These are phyloP conservation scores for Mastomys natalensis DNA, from an alignment of 2,113 vertebrate species.

Conservation along the genomic window DNA sequence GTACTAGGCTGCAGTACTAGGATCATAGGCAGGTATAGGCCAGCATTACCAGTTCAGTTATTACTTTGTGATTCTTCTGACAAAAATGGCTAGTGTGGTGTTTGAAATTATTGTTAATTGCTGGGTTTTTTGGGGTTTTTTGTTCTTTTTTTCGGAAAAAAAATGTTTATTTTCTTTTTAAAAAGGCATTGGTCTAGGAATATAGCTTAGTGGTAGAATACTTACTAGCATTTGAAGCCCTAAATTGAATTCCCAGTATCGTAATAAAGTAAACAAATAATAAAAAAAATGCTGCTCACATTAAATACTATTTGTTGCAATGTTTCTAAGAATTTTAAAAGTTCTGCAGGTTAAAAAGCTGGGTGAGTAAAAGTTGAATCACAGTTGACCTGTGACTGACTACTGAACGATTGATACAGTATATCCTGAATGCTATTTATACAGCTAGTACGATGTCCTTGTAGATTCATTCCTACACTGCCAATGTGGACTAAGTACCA, in stretches of 20 bases:
- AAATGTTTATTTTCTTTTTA: background rate
- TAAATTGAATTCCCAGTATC: background rate
- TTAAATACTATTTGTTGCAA: constrained; percentile 31
- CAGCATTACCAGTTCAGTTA: background rate
- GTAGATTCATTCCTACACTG: background rate
- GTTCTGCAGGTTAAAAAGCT: background rate
- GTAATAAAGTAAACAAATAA: background rate
- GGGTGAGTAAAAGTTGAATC: background rate
- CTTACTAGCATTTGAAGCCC: background rate
- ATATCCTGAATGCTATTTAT: background rate
- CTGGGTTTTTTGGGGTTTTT: no score
- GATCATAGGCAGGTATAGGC: background rate
- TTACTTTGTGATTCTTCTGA: constrained; percentile 7
- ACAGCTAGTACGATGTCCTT: background rate
- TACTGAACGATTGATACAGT: constrained; percentile 13
- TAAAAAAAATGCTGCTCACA: constrained; percentile 4
- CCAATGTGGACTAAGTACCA: background rate
- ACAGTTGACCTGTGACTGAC: background rate
- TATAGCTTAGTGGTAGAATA: background rate
- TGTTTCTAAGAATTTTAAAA: constrained; percentile 19
- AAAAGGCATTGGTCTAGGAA: background rate
- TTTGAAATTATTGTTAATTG: constrained; percentile 52
- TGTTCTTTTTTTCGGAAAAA: background rate
- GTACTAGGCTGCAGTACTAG: background rate
- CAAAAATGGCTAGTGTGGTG: constrained; percentile 3